Evolutionary conservation across 2,888 invertebrate species (phyloP), one percentile per base, ranked within the genome.

Genomic region (Lepas anatifera): DNA sequence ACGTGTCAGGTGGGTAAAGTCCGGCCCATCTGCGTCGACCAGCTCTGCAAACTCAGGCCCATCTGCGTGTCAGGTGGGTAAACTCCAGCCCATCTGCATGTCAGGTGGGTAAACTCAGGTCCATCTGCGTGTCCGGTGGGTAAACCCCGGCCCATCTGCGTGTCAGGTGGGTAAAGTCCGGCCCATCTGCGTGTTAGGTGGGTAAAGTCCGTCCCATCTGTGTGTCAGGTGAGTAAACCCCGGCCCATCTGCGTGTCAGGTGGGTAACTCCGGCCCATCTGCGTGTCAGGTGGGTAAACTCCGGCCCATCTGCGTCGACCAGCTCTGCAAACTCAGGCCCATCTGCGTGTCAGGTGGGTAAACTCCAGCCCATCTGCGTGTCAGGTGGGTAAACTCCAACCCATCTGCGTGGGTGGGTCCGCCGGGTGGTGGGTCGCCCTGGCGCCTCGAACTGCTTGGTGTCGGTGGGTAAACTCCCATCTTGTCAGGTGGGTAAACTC

Each of bases 31-130:
- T 58, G 58, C 22, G 35, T 58, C 7, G 58, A 35, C 11, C 58
- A 58, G 18, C 25, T 58, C 32, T 58, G 58, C 32, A 18, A 35
- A 35, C 58, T 58, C 22, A 32, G 10, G 16, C 35, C 58, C 3
- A 32, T 58, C 32, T 58, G 58, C 35, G 58, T 58, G 58, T 58
- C 58, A 58, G 58, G 29, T 52, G 52, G 29, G 58, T 41, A 41
- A 41, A 10, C n/a, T n/a, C 18, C 16, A 6, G 43, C 11, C 43
- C 43, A 18, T 46, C n/a, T 46, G 46, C n/a, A n/a, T 46, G 46
- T 46, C 46, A 46, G n/a, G 46, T 46, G 46, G n/a, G 46, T n/a
- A 7, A 3, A 13, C 41, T 13, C 7, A 7, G 10, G 41, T 7
- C 13, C 7, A 18, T 46, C 46, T 46, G 46, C 46, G 46, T 46